phyloP scores from a whole-genome alignment of 2,113 vertebrate genomes.

The Cebidichthys violaceus region DNA sequence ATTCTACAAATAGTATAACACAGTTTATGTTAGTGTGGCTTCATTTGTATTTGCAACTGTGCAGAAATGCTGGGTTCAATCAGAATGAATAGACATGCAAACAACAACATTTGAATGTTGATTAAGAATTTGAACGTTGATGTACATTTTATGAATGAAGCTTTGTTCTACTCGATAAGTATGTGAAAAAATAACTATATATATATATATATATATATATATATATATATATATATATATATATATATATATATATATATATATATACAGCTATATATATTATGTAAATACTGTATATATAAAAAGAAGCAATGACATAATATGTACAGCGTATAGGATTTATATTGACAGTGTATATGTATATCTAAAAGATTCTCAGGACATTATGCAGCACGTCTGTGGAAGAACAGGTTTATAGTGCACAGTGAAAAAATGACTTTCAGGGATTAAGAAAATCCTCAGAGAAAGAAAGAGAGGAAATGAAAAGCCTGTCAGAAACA shows the following conservation, averaged over 20 bases:
- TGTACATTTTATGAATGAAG: background rate
- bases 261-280: background rate
- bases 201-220: background rate
- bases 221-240: background rate
- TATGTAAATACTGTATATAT: background rate
- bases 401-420: constrained; percentile 41
- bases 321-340: background rate
- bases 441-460: constrained; percentile 60
- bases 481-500: constrained; percentile 57
- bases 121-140: background rate
- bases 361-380: no score
- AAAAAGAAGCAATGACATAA: background rate
- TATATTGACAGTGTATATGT: no score
- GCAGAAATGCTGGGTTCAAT: background rate
- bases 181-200: background rate
- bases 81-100: background rate
- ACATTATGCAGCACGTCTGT: constrained; percentile 44
- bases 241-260: background rate
- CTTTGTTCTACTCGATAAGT: background rate
- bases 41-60: background rate
- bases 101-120: background rate
- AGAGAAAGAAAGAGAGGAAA: constrained; percentile 50
- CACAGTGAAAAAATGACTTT: constrained; percentile 44
- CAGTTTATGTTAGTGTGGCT: background rate
- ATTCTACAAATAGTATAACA: background rate